Evolutionary conservation across 2,113 vertebrate species (phyloP), one percentile per base, ranked within the genome.

Genomic region (Eupsittula cactorum): DNA sequence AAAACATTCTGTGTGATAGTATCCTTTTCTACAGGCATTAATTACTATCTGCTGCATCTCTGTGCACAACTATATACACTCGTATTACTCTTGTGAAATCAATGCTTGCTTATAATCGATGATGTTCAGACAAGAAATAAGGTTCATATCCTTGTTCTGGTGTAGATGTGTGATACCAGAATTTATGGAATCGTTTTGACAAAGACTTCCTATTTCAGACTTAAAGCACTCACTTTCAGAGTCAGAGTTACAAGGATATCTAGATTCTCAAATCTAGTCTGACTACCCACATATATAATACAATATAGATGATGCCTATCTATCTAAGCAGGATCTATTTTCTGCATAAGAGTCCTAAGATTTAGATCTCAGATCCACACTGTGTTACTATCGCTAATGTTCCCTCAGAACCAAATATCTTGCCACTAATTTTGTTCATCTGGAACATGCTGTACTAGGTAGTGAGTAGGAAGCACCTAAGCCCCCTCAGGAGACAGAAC

Each of bases 11-110:
- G 7, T 67, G 16, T 44, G 28, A n/a, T 13, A 42, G 25, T 68
- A 3, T 91, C 19, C 31, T 76, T 82, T 78, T 57, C 27, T 70
- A 49, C 5, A 86, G 41, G 9, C 18, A 63, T 74, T 83, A 76
- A 77, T n/a, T 80, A 41, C 33, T 25, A 14, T 17, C 42, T 90
- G 41, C 23, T 86, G 55, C 41, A 63, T 42, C 29, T 60, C 55
- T 81, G 21, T 62, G 42, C 35, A 92, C 18, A 67, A 27, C 20
- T 8, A 17, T 1, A 3, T 7, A 60, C 13, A 20, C 18, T 68
- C 35, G 7, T 19, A 73, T 60, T 70, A 29, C 3, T 14, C 33
- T 31, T 0, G 0, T 63, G 53, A 62, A 62, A 10, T 77, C 41
- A 57, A 3, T 9, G 1, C 64, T 78, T 89, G 13, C 14, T 76